Evolutionary conservation across 2,888 invertebrate genomes (phyloP).

Genomic region (Papilio demoleus): DNA sequence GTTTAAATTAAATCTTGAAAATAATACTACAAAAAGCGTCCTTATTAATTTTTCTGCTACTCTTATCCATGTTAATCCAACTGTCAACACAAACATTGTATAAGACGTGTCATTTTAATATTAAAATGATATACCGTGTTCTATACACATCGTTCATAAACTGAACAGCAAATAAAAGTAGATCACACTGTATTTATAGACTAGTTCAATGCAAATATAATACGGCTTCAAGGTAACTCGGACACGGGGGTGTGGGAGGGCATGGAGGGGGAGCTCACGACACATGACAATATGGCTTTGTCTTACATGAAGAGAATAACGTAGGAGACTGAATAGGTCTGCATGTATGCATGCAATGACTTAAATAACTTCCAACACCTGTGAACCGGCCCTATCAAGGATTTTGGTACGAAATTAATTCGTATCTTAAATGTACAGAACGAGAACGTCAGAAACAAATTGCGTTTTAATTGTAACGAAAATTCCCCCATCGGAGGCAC

Average conservation of each 20-base stretch:
- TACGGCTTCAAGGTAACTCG: slow-evolving; percentile 30
- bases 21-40: too few relatives aligned
- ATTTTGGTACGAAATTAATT: too few relatives aligned
- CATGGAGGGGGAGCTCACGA: slow-evolving; percentile 24
- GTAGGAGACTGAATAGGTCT: slow-evolving; percentile 19
- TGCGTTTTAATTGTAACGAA: too few relatives aligned
- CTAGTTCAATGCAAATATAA: slow-evolving; percentile 34
- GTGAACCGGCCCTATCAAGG: too few relatives aligned
- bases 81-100: neutral
- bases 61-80: neutral
- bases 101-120: slow-evolving; percentile 4
- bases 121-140: neutral
- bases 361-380: too few relatives aligned
- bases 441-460: too few relatives aligned
- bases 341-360: too few relatives aligned
- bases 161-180: slow-evolving; percentile 6
- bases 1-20: too few relatives aligned
- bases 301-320: slow-evolving; percentile 30
- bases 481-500: too few relatives aligned
- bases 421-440: too few relatives aligned
- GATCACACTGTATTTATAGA: slow-evolving; percentile 17
- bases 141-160: slow-evolving; percentile 5
- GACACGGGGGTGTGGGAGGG: slow-evolving; percentile 10
- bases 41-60: neutral
- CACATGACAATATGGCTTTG: slow-evolving; percentile 31